Percentiles rank a stretch among this genome's conserved stretches.
Evolutionary conservation across 2,797 vertebrate species (phyloP).

Genomic region (Mico argentatus): DNA sequence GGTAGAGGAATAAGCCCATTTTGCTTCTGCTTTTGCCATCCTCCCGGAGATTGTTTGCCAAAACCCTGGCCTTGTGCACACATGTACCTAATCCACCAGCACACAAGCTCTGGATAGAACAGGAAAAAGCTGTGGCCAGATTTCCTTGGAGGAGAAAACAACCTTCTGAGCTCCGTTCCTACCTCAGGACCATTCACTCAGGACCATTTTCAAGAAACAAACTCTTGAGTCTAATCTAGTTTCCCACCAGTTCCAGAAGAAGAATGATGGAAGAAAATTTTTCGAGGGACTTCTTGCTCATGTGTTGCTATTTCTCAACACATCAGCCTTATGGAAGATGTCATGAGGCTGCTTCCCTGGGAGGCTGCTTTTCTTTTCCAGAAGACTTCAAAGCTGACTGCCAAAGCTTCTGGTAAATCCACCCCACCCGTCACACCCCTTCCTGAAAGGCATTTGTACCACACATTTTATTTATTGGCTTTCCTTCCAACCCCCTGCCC

Average conservation of each 20-base stretch:
- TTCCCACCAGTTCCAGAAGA: not conserved
- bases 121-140: not conserved
- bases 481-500: not conserved
- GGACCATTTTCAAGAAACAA: not conserved
- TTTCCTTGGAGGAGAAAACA: not conserved
- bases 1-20: not conserved
- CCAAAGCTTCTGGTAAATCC: not conserved
- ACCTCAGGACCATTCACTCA: not conserved
- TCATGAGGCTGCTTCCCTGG: not conserved
- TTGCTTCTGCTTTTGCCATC: not conserved
- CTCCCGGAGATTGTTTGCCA: not conserved
- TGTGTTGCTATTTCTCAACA: not conserved
- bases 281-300: not conserved
- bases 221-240: not conserved
- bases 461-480: conserved; percentile 23
- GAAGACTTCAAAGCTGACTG: conserved; percentile 22
- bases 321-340: not conserved
- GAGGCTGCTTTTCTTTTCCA: conserved; percentile 37
- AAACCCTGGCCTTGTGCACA: not conserved
- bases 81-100: not conserved
- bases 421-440: conserved; percentile 5
- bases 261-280: not conserved
- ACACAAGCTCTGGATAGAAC: not conserved
- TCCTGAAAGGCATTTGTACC: conserved; percentile 20
- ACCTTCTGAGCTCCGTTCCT: not conserved